These are phyloP conservation scores for Neoarius graeffei DNA, from an alignment of 2,113 vertebrate genomes.

Conservation along the genomic window DNA sequence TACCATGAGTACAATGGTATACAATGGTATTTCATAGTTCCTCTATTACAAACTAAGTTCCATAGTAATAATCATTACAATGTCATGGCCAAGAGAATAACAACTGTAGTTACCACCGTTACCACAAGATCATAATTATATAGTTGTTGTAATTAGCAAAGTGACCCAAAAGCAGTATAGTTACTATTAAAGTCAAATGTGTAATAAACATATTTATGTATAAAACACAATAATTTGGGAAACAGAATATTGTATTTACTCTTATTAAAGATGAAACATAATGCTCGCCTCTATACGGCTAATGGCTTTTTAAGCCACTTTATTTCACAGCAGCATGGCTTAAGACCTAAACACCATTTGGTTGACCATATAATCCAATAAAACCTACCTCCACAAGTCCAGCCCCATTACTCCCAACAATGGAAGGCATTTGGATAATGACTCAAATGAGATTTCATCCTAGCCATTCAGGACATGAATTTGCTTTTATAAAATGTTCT, in stretches of 20 bases:
- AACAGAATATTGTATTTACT: constrained; percentile 2
- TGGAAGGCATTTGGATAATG: background rate
- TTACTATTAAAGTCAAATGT: background rate
- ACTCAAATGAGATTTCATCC: constrained; percentile 16
- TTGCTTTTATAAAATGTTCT: too few relatives aligned
- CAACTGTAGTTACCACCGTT: too few relatives aligned
- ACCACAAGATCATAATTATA: too few relatives aligned
- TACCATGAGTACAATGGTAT: background rate
- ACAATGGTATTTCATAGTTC: background rate
- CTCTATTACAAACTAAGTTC: background rate
- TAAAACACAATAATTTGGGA: background rate
- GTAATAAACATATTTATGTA: background rate
- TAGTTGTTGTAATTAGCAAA: background rate
- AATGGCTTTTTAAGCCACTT: background rate
- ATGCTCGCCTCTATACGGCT: background rate
- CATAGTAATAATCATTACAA: background rate
- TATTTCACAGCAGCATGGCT: background rate
- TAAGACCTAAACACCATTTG: constrained; percentile 12
- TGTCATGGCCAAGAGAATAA: background rate
- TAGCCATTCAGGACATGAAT: background rate
- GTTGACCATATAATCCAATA: background rate
- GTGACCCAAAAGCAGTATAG: background rate
- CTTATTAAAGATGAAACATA: background rate
- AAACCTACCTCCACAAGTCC: background rate
- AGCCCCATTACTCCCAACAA: constrained; percentile 4